Evolutionary conservation across 2,888 invertebrate species (phyloP), one percentile per base, ranked within the genome.

Genomic region (Bembecia ichneumoniformis): DNA sequence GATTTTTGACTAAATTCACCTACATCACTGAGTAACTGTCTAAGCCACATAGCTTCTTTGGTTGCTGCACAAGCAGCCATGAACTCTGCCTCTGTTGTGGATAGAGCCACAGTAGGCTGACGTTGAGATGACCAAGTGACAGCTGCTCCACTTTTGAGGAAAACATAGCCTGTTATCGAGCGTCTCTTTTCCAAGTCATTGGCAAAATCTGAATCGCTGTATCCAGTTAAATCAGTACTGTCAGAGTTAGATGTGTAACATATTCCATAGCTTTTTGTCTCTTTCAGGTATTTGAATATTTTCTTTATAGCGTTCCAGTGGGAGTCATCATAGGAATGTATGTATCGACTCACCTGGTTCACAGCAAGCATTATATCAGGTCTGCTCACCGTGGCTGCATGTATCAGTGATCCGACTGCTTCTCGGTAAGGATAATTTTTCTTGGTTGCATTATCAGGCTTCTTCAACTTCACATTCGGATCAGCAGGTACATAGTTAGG

Each of bases 401-500:
- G n/a, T n/a, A n/a, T n/a, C n/a, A n/a, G n/a, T n/a, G n/a, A n/a
- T n/a, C n/a, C n/a, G n/a, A n/a, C n/a, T n/a, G n/a, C n/a, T n/a
- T n/a, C n/a, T n/a, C n/a, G n/a, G n/a, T n/a, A n/a, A n/a, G n/a
- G n/a, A n/a, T n/a, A n/a, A n/a, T n/a, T n/a, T n/a, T n/a, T n/a
- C n/a, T n/a, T n/a, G n/a, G n/a, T n/a, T n/a, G n/a, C n/a, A n/a
- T n/a, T n/a, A n/a, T n/a, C n/a, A n/a, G n/a, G n/a, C n/a, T 40
- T 51, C 16, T 49, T 13, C 9, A 51, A 14, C 13, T 28, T 55
- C 7, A 54, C 52, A 54, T 54, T 52, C 17, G 47, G 45, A 55
- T 55, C 55, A 28, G 51, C 48, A 40, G 53, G 54, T 5, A 51
- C 53, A 35, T 13, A n/a, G 3, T 9, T n/a, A 9, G 3, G 10